These are phyloP conservation scores for Choloepus hoffmanni DNA, from an alignment of 2,113 vertebrate species.

Conservation along the genomic window DNA sequence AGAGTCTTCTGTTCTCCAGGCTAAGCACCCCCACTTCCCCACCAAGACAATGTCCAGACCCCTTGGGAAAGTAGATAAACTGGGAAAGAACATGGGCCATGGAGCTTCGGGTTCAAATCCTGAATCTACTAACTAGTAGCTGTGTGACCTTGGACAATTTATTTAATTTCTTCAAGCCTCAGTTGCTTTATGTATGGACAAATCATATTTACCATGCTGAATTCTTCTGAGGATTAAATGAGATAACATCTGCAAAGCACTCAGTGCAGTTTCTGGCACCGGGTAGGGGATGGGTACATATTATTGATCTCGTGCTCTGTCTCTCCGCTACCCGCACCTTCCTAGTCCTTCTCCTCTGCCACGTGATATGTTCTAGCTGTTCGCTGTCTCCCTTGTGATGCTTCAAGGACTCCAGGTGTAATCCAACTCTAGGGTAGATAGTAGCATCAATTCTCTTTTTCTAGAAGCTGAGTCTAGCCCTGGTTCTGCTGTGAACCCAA, in stretches of 20 bases:
- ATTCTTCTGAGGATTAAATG: background rate
- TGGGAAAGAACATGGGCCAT: background rate
- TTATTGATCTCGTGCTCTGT: background rate
- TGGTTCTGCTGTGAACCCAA: background rate
- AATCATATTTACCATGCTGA: background rate
- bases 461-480: background rate
- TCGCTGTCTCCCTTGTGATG: fast-evolving
- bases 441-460: background rate
- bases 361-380: too few species aligned
- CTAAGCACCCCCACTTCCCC: background rate
- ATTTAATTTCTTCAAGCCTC: background rate
- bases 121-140: background rate
- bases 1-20: background rate
- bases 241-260: background rate
- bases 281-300: background rate
- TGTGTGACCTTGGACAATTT: background rate
- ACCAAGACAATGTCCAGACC: background rate
- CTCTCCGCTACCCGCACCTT: background rate
- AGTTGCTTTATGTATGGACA: background rate
- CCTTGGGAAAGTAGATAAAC: background rate
- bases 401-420: background rate
- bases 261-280: background rate
- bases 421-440: too few species aligned
- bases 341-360: background rate
- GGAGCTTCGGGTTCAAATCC: background rate